A percentile compares a stretch with the other conserved stretches of the same genome.
Evolutionary conservation across 2,797 vertebrate species (phyloP).

Genomic region (Glyptemys insculpta): DNA sequence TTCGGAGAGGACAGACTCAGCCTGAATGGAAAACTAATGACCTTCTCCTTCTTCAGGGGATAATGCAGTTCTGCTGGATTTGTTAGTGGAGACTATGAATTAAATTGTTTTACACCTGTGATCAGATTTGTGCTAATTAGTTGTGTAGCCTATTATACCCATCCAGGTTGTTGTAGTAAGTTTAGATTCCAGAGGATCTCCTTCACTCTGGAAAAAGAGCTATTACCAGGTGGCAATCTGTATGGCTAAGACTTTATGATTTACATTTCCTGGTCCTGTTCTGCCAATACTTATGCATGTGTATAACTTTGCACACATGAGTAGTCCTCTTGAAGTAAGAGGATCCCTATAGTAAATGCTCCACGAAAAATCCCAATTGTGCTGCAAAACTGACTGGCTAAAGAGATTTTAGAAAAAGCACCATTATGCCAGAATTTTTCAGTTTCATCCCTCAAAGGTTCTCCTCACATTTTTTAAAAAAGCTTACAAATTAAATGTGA

Average conservation of each 20-base stretch:
- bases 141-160: background rate
- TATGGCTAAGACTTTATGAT: background rate
- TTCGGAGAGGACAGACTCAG: background rate
- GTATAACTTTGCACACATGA: background rate
- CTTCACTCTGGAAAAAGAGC: background rate
- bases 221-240: background rate
- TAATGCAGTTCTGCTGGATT: background rate
- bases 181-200: background rate
- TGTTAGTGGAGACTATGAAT: background rate
- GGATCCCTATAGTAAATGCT: background rate
- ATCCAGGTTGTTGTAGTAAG: background rate
- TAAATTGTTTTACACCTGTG: background rate
- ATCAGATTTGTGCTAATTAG: background rate
- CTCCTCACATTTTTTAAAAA: background rate
- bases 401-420: background rate
- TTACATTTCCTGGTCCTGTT: background rate
- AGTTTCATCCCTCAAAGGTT: background rate
- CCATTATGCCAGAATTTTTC: background rate
- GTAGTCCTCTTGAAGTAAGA: background rate
- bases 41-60: background rate
- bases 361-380: background rate
- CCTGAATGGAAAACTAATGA: background rate
- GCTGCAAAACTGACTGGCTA: background rate
- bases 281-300: background rate
- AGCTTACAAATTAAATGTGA: background rate